Conservation (phyloP, 2,888 invertebrate genomes). For the Oegoconia quadripuncta region DNA sequence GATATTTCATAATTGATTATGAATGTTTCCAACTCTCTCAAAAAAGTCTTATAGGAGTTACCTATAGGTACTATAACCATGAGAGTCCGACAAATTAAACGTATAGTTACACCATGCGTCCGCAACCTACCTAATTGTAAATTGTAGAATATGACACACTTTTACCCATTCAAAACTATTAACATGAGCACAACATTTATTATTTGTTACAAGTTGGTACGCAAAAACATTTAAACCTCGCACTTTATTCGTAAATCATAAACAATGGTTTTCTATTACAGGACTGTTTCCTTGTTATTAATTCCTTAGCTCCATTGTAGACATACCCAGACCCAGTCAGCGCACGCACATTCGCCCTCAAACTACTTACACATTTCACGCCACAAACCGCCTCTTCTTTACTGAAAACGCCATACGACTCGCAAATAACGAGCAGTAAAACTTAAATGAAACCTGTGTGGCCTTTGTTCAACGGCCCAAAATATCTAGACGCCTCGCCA, state of each 20-base stretch:
- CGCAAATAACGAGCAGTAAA: constrained; percentile 45
- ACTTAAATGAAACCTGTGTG: constrained; percentile 45
- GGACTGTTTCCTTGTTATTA: constrained; percentile 33
- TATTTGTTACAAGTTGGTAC: too few relatives aligned
- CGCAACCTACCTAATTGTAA: too few relatives aligned
- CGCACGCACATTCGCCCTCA: constrained; percentile 34
- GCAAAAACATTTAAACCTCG: background rate
- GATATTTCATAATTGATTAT: too few relatives aligned
- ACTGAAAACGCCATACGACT: constrained; percentile 28
- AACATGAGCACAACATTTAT: too few relatives aligned
- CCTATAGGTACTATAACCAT: too few relatives aligned
- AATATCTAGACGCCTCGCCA: constrained; percentile 30
- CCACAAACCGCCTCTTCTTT: constrained; percentile 47
- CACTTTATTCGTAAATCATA: constrained; percentile 20
- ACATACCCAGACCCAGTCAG: constrained; percentile 15
- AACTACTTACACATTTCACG: constrained; percentile 34
- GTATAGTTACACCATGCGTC: too few relatives aligned
- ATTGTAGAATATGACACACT: too few relatives aligned
- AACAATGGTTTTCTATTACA: constrained; percentile 40
- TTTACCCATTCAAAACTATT: too few relatives aligned
- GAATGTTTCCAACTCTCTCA: too few relatives aligned
- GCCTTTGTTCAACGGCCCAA: constrained; percentile 39
- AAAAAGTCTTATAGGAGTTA: too few relatives aligned
- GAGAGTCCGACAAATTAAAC: too few relatives aligned
- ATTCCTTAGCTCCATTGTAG: constrained; percentile 33